Conservation (phyloP, 2,113 vertebrate genomes). For the Prunella himalayana region DNA sequence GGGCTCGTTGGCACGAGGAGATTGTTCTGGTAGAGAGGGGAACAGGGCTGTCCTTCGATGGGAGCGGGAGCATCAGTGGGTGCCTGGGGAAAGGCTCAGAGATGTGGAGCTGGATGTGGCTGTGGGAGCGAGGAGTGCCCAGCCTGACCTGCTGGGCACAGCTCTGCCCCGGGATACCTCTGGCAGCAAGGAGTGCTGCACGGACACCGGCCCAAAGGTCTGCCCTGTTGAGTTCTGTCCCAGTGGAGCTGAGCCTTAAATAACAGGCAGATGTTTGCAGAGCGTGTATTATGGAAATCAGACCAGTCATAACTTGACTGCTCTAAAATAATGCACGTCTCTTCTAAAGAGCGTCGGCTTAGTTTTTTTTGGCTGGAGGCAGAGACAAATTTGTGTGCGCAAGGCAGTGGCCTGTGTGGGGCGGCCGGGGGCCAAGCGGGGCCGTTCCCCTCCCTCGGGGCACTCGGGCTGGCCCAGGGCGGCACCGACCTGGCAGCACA, state of each 20-base stretch:
- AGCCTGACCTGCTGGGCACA: fast-evolving
- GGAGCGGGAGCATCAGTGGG: fast-evolving
- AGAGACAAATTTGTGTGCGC: constrained; percentile 32
- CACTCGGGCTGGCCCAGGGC: neutral
- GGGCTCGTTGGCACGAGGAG: fast-evolving
- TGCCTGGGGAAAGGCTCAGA: fast-evolving
- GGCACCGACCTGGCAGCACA: neutral
- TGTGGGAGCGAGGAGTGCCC: fast-evolving
- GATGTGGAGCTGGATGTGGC: fast-evolving
- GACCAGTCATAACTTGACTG: constrained; percentile 51
- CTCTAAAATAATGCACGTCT: neutral
- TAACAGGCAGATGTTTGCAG: constrained; percentile 57
- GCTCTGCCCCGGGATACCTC: neutral
- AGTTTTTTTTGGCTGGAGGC: constrained; percentile 48
- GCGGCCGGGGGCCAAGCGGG: neutral
- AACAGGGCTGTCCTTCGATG: neutral
- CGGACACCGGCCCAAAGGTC: fast-evolving
- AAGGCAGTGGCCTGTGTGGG: constrained; percentile 23
- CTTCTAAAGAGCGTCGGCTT: constrained; percentile 5
- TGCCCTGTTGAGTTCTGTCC: neutral
- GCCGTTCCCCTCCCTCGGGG: neutral
- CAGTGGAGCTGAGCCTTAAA: neutral
- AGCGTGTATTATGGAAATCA: constrained; percentile 25
- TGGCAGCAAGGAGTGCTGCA: neutral
- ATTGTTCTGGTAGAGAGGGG: neutral